These are phyloP conservation scores for Acrobeloides nanus DNA, from an alignment of 2,888 invertebrate genomes.

Conservation along the genomic window DNA sequence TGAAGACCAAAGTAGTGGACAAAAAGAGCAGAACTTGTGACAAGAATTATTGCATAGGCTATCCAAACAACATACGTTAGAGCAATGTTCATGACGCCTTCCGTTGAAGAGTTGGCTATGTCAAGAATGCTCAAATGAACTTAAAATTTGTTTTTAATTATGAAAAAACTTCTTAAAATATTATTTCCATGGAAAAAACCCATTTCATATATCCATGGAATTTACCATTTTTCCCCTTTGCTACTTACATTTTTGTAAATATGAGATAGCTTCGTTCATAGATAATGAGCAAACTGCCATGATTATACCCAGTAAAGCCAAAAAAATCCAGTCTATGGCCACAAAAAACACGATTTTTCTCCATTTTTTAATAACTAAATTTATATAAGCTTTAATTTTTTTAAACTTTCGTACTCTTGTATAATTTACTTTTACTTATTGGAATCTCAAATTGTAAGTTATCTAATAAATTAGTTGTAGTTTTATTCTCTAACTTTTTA, in stretches of 20 bases:
- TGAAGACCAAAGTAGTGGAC: conserved; percentile 93
- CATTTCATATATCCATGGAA: too few species aligned
- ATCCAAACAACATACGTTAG: conserved; percentile 69
- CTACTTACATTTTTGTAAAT: conserved; percentile 31
- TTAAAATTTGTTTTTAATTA: conserved; percentile 1
- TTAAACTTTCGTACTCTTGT: too few species aligned
- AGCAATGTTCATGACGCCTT: conserved; percentile 13
- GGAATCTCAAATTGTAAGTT: too few species aligned
- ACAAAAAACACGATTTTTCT: too few species aligned
- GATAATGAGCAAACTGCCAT: conserved; percentile 53
- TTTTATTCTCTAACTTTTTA: too few species aligned
- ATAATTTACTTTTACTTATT: too few species aligned
- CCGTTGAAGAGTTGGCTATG: conserved; percentile 11
- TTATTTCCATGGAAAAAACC: neutral
- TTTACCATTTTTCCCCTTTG: too few species aligned
- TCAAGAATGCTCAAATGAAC: conserved; percentile 17
- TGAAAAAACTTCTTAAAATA: neutral
- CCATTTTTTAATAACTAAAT: too few species aligned
- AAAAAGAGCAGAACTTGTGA: conserved; percentile 89
- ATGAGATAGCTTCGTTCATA: conserved; percentile 41
- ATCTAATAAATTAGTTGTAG: too few species aligned
- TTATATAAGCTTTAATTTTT: too few species aligned
- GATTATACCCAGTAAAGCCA: conserved; percentile 57
- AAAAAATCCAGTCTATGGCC: conserved; percentile 57
- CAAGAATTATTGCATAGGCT: conserved; percentile 77